Base-by-base conservation (phyloP, 2,797 vertebrate genomes). In the Dicrostonyx torquatus region DNA sequence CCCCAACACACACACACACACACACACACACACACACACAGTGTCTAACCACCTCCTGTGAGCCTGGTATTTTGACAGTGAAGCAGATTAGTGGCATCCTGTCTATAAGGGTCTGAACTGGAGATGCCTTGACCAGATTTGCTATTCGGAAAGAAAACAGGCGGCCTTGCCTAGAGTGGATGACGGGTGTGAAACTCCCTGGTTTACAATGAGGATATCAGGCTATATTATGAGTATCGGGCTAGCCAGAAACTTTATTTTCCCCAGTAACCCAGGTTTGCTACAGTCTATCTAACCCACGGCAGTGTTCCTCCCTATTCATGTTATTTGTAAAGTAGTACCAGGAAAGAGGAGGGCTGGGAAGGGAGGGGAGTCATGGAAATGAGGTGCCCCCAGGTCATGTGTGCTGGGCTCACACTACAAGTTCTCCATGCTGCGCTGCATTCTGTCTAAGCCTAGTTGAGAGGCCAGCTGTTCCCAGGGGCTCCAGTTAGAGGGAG, bases 401-500 rank as follows among this genome's bases (percentile, higher is more conserved):
- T n/a, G 85, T 85, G 72, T 76, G 43, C 80, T 29, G 15, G 84
- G 95, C 89, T 95, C 80, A 66, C 77, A 76, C 96, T 95, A 89
- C 80, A 76, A 93, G 89, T 50, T 40, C 0, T 1, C 20, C 15
- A 14, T 20, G 76, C 78, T 98, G 96, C 96, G 93, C 77, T 96
- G 95, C 97, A 91, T 93, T 97, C 96, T 94, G 95, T 97, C 97
- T 68, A 77, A 95, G 93, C 90, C 96, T 96, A 95, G 95, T 64
- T 76, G 55, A 87, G 96, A 95, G 97, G 96, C 96, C 97, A 95
- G 97, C 93, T 82, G 79, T 85, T 95, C 97, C 97, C 96, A 84
- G n/a, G 29, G 97, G 97, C 96, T 97, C 95, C 0, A 0, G 97
- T 96, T 95, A 94, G 92, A 94, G 93, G 97, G 91, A 96, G 97